These are phyloP conservation scores for human (Homo sapiens) DNA, from an alignment of 2,113 vertebrate species.

Conservation along the genomic window DNA sequence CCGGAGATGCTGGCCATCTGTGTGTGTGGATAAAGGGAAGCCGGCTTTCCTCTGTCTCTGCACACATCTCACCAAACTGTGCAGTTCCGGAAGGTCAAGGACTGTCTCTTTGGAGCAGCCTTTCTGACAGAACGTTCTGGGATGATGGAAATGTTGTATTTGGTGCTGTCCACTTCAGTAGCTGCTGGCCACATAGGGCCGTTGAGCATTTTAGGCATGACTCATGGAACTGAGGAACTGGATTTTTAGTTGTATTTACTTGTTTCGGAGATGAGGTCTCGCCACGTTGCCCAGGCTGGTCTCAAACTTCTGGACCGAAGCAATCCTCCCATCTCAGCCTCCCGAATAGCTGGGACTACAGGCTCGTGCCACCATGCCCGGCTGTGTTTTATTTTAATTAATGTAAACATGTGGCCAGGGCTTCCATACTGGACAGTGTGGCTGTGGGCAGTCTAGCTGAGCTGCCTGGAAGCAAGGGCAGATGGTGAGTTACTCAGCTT, in stretches of 20 bases:
- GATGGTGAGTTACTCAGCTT: neutral
- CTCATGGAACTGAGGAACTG: neutral
- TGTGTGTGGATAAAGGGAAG: accelerated
- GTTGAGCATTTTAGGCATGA: neutral
- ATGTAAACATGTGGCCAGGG: neutral
- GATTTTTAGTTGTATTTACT: neutral
- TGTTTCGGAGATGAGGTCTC: neutral
- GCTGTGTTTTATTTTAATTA: neutral
- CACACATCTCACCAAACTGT: neutral
- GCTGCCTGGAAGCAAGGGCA: neutral
- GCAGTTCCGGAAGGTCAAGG: neutral
- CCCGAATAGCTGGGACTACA: too few species aligned
- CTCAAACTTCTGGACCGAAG: neutral
- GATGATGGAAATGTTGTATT: neutral
- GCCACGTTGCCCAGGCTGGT: neutral
- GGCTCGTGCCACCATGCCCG: neutral
- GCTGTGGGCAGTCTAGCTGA: neutral
- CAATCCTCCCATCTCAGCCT: neutral
- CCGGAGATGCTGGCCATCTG: neutral
- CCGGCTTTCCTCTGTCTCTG: neutral
- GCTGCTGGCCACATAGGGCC: neutral
- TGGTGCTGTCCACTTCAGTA: neutral
- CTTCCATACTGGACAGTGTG: accelerated
- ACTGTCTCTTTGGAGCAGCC: neutral
- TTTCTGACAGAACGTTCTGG: neutral